Evolutionary conservation across 2,888 invertebrate species (phyloP).

Genomic region (Argyresthia goedartella): DNA sequence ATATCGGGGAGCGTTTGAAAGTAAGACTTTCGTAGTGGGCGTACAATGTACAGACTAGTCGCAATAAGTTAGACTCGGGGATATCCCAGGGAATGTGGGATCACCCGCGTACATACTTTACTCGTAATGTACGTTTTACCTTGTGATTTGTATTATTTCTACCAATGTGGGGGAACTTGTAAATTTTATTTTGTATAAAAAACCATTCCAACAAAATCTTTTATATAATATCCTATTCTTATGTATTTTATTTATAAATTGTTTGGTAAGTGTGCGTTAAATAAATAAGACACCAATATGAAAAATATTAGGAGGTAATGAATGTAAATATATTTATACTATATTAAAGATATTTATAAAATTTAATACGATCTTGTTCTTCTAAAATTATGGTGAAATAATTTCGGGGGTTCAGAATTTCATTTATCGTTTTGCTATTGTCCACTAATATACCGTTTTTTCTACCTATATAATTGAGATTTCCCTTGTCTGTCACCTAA

Average conservation of each 20-base stretch:
- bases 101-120: too few species aligned
- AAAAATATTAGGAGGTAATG: conserved; percentile 50
- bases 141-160: conserved; percentile 56
- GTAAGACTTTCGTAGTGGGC: conserved; percentile 57
- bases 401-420: conserved; percentile 28
- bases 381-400: conserved; percentile 55
- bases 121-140: conserved; percentile 21
- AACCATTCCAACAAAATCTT: conserved; percentile 66
- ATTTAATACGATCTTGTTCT: conserved; percentile 68
- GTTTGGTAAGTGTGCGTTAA: conserved; percentile 56
- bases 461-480: conserved; percentile 20
- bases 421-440: conserved; percentile 15
- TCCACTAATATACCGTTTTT: conserved; percentile 14
- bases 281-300: conserved; percentile 70
- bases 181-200: conserved; percentile 67
- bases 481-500: too few species aligned
- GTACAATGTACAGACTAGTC: conserved; percentile 66
- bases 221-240: conserved; percentile 38
- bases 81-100: too few species aligned
- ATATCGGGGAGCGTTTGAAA: conserved; percentile 43
- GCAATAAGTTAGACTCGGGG: conserved; percentile 20
- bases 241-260: conserved; percentile 49
- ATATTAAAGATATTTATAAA: conserved; percentile 68
- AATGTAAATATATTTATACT: conserved; percentile 70
- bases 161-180: conserved; percentile 53